These are phyloP conservation scores for Macrophya alboannulata DNA, from an alignment of 2,888 invertebrate species.

Conservation along the genomic window DNA sequence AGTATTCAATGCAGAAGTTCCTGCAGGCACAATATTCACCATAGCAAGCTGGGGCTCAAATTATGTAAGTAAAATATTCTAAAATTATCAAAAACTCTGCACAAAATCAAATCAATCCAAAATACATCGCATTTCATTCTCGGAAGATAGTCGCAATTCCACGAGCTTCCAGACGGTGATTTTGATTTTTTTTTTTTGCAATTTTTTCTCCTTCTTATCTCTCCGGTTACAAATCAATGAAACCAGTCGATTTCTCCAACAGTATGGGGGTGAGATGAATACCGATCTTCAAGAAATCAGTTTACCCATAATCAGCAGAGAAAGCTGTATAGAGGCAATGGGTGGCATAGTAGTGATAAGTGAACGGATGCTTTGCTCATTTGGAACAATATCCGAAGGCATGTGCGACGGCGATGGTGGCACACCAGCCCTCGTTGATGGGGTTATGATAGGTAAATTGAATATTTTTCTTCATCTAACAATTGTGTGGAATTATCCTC, in stretches of 20 bases:
- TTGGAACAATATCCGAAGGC: constrained; percentile 58
- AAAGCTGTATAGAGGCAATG: constrained; percentile 62
- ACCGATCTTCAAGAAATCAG: constrained; percentile 18
- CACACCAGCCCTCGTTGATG: constrained; percentile 65
- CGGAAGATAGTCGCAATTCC: neutral
- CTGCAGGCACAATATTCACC: constrained; percentile 59
- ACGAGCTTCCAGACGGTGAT: neutral
- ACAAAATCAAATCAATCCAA: neutral
- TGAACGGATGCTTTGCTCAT: constrained; percentile 68
- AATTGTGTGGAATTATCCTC: neutral
- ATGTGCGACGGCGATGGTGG: constrained; percentile 72
- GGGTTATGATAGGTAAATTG: constrained; percentile 66
- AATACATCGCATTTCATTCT: neutral
- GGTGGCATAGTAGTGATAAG: constrained; percentile 61
- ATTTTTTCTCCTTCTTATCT: neutral
- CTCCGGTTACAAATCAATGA: neutral
- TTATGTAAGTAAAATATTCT: constrained; percentile 58
- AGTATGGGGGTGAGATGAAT: constrained; percentile 16
- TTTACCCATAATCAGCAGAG: constrained; percentile 64
- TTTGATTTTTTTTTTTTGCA: neutral
- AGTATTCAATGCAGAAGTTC: constrained; percentile 40
- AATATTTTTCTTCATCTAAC: neutral
- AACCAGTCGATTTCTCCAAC: neutral
- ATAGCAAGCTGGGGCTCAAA: constrained; percentile 71
- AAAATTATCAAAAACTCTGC: neutral